phyloP scores from a whole-genome alignment of 2,113 vertebrate genomes.

The Bombycilla garrulus region DNA sequence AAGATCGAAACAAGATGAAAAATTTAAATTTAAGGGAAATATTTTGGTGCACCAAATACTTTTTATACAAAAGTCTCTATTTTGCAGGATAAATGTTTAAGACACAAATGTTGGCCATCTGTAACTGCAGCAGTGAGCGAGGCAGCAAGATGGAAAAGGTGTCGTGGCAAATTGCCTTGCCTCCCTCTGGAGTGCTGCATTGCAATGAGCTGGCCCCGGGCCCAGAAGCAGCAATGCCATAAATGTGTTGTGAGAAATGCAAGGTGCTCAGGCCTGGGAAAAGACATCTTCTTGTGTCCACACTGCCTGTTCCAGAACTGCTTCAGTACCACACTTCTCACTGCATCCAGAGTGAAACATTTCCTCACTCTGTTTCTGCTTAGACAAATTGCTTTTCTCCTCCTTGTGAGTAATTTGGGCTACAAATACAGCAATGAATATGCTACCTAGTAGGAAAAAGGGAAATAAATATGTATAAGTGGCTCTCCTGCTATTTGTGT shows the following conservation, averaged over 20 bases:
- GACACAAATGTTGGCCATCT: slow-evolving; percentile 52
- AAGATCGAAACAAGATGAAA: background rate
- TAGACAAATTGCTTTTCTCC: background rate
- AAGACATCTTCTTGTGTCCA: background rate
- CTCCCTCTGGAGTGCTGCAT: background rate
- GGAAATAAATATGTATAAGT: background rate
- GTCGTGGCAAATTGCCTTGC: slow-evolving; percentile 30
- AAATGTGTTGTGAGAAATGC: slow-evolving; percentile 26
- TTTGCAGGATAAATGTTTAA: slow-evolving; percentile 17
- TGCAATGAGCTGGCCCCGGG: background rate
- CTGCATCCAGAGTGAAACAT: background rate
- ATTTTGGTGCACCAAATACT: slow-evolving; percentile 34
- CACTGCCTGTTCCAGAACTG: background rate
- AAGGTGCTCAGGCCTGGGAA: background rate
- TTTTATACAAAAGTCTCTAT: background rate
- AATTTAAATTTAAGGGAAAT: slow-evolving; percentile 5
- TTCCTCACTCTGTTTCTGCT: background rate
- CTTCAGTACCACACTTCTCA: background rate
- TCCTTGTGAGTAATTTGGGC: background rate
- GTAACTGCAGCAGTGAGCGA: slow-evolving; percentile 23
- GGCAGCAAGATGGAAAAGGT: slow-evolving; percentile 52
- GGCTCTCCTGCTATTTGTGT: background rate
- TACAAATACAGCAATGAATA: background rate
- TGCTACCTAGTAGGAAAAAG: background rate
- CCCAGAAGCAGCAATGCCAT: slow-evolving; percentile 26